phyloP scores from a whole-genome alignment of 2,888 invertebrate genomes.

The Drosophila kokeensis region DNA sequence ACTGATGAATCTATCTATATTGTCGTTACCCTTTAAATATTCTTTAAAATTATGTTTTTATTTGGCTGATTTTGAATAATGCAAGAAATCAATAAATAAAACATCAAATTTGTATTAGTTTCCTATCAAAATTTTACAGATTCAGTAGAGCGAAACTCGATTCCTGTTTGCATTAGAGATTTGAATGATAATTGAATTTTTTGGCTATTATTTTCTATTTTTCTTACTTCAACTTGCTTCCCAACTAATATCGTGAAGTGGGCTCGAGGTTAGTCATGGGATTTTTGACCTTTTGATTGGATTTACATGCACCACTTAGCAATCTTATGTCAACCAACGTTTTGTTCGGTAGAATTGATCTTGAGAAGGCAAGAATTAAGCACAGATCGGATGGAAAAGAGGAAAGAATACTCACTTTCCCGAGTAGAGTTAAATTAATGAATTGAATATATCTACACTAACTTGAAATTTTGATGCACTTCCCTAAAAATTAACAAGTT shows the following conservation, averaged over 20 bases:
- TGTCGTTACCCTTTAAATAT: background rate
- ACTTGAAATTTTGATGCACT: slow-evolving; percentile 5
- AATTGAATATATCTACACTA: background rate
- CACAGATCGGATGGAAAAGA: slow-evolving; percentile 18
- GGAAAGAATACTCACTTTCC: background rate
- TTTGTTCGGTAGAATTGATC: slow-evolving; percentile 27
- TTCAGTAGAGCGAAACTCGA: background rate
- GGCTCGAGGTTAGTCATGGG: background rate
- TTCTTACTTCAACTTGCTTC: slow-evolving; percentile 48
- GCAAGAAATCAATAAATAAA: background rate
- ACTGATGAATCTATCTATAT: background rate
- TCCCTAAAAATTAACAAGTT: slow-evolving; percentile 14
- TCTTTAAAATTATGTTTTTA: background rate
- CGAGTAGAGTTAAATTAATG: background rate
- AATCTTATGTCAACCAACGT: slow-evolving; percentile 16
- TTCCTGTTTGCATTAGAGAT: background rate
- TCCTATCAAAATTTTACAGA: background rate
- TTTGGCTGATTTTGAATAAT: background rate
- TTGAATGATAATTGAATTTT: background rate
- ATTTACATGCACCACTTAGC: slow-evolving; percentile 27
- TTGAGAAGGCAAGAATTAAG: slow-evolving; percentile 15
- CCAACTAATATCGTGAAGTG: background rate
- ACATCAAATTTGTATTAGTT: background rate
- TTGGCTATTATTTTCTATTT: background rate
- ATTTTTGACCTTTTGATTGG: background rate